Conservation (phyloP, 2,888 invertebrate species). For the Muschampia plurimacula region DNA sequence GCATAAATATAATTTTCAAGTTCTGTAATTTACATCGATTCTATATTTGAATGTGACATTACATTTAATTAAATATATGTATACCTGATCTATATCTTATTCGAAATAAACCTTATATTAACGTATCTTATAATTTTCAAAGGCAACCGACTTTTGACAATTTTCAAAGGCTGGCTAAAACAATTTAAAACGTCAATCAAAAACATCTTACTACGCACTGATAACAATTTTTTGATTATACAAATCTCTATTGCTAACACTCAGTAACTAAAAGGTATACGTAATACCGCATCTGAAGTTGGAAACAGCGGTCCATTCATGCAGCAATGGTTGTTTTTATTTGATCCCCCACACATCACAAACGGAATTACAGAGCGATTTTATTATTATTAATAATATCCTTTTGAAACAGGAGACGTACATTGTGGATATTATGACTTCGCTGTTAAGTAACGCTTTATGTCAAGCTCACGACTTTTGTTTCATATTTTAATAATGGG, state of each 20-base stretch:
- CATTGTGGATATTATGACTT: conserved; percentile 41
- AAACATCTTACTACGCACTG: neutral
- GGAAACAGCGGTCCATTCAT: conserved; percentile 77
- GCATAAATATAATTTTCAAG: no score
- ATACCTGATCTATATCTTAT: no score
- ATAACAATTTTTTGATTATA: neutral
- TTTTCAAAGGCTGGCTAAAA: neutral
- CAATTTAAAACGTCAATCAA: neutral
- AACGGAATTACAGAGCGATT: conserved; percentile 58
- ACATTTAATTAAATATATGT: no score
- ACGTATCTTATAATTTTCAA: no score
- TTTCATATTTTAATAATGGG: no score
- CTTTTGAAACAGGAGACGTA: conserved; percentile 44
- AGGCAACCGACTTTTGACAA: no score
- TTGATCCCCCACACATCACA: conserved; percentile 63
- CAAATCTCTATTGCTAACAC: conserved; percentile 31
- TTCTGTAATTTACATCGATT: no score
- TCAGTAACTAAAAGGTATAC: conserved; percentile 50
- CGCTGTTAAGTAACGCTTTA: conserved; percentile 11
- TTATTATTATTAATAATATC: conserved; percentile 45
- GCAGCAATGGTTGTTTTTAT: conserved; percentile 75
- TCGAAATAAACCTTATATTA: neutral
- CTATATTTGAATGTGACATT: no score
- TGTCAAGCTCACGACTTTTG: neutral
- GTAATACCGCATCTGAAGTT: conserved; percentile 58